Conservation (phyloP, 2,113 vertebrate genomes). For the Python bivittatus region DNA sequence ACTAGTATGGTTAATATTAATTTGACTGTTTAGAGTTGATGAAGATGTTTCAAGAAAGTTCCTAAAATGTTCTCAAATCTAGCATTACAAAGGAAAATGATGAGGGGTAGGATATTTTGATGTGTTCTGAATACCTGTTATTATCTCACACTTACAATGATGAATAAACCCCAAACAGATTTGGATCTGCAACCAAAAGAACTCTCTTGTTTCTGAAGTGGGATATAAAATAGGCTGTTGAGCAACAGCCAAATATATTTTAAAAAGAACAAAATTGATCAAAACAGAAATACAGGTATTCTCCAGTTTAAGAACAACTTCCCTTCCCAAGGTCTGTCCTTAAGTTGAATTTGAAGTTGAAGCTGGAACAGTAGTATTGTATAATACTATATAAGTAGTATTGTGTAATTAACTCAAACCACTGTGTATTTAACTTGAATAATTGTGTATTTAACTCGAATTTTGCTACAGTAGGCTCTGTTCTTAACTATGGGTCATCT, state of each 20-base stretch:
- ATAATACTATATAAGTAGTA: too few relatives aligned
- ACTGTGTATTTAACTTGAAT: too few relatives aligned
- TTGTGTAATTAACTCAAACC: too few relatives aligned
- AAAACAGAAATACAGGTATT: not conserved
- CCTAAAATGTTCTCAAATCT: not conserved
- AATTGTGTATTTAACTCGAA: too few relatives aligned
- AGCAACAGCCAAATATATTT: not conserved
- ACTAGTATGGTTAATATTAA: rapidly evolving
- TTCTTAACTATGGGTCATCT: too few relatives aligned
- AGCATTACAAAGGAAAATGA: not conserved
- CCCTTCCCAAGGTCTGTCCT: too few relatives aligned
- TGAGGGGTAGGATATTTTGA: not conserved
- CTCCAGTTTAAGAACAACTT: too few relatives aligned
- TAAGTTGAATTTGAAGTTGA: too few relatives aligned
- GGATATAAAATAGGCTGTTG: not conserved
- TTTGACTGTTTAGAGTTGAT: not conserved
- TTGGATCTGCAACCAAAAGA: not conserved
- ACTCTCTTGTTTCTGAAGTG: not conserved
- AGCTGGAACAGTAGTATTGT: too few relatives aligned
- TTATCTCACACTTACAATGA: not conserved
- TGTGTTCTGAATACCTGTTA: not conserved
- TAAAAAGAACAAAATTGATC: not conserved
- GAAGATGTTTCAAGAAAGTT: not conserved
- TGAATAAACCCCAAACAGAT: not conserved
- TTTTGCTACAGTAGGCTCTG: too few relatives aligned